Evolutionary conservation across 2,113 vertebrate genomes (phyloP).

Genomic region (Zeus faber): DNA sequence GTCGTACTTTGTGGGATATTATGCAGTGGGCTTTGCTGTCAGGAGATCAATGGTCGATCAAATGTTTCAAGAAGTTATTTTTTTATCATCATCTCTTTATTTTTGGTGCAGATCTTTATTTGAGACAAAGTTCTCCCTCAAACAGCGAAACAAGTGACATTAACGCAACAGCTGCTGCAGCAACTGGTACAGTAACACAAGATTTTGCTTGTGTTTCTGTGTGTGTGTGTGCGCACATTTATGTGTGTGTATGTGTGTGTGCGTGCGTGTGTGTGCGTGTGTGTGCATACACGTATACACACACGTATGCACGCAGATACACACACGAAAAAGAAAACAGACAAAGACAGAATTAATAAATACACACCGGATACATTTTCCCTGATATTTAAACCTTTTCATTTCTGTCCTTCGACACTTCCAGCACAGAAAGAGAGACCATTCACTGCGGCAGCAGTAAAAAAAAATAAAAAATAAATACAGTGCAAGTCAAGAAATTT

Average conservation of each 20-base stretch:
- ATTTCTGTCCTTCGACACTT: constrained; percentile 34
- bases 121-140: too few relatives aligned
- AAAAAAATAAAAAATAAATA: too few relatives aligned
- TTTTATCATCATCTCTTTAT: too few relatives aligned
- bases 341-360: neutral
- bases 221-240: constrained; percentile 5
- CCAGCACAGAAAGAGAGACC: constrained; percentile 10
- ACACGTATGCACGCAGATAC: constrained; percentile 11
- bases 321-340: neutral
- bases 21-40: too few relatives aligned
- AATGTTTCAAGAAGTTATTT: too few relatives aligned
- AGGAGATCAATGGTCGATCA: too few relatives aligned
- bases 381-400: neutral
- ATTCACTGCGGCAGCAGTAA: too few relatives aligned
- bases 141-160: too few relatives aligned
- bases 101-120: too few relatives aligned
- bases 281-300: constrained; percentile 17
- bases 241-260: constrained; percentile 20
- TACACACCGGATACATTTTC: neutral
- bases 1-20: too few relatives aligned
- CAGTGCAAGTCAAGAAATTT: too few relatives aligned
- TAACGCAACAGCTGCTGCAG: neutral
- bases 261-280: constrained; percentile 15
- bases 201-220: neutral
- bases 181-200: neutral